Conservation (phyloP, 2,113 vertebrate species). For the Nyctibius bracteatus region DNA sequence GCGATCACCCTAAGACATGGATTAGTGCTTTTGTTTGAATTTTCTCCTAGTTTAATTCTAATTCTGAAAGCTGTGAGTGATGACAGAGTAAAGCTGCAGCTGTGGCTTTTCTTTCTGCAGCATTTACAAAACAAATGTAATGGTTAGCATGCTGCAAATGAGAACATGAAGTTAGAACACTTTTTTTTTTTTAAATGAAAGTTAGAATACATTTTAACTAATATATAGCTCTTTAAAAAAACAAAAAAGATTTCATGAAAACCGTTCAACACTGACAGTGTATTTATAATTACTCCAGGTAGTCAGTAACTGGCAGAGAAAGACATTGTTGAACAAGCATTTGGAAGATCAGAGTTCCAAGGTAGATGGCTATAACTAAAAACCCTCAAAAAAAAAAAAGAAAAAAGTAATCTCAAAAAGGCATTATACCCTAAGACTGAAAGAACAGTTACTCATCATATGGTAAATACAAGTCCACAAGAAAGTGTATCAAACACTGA, state of each 20-base stretch:
- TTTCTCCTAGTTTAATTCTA: constrained; percentile 3
- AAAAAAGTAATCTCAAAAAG: background rate
- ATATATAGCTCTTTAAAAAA: background rate
- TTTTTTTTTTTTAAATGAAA: background rate
- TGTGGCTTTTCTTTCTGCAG: constrained; percentile 17
- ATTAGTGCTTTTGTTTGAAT: constrained; percentile 24
- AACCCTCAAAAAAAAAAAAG: background rate
- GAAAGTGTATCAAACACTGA: background rate
- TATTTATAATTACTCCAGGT: background rate
- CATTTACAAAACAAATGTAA: background rate
- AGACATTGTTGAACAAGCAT: background rate
- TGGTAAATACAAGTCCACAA: background rate
- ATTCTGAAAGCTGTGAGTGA: constrained; percentile 6
- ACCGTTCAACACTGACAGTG: background rate
- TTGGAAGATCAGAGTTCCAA: background rate
- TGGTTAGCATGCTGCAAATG: background rate
- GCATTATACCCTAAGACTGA: background rate
- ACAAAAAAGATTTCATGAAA: background rate
- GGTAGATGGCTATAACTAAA: background rate
- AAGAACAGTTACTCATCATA: background rate
- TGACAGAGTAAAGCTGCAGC: constrained; percentile 47
- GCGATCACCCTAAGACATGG: background rate
- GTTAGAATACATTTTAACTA: background rate
- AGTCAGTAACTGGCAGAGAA: background rate
- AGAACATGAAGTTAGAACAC: background rate